phyloP scores from a whole-genome alignment of 2,113 vertebrate species.

The Bubo blakistoni region DNA sequence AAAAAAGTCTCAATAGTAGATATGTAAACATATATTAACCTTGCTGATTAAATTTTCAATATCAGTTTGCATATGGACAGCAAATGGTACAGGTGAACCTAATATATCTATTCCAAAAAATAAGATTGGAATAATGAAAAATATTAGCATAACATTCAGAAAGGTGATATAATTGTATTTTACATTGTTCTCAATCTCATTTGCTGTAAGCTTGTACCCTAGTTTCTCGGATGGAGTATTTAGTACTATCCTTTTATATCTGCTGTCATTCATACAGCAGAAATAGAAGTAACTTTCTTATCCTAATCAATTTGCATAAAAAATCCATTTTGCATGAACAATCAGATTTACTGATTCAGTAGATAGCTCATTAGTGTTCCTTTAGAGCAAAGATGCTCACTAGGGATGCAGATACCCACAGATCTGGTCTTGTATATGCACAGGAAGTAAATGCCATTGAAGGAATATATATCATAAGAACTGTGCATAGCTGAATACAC shows the following conservation, averaged over 20 bases:
- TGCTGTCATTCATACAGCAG: conserved; percentile 15
- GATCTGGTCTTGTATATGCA: background rate
- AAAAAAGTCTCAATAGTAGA: background rate
- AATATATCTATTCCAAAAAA: background rate
- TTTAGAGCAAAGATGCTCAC: conserved; percentile 37
- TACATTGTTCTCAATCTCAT: background rate
- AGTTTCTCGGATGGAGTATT: background rate
- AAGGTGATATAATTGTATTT: background rate
- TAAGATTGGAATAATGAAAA: background rate
- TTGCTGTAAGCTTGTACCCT: background rate
- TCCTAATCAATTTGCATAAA: conserved; percentile 45
- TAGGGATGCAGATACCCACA: background rate
- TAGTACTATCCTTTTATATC: background rate
- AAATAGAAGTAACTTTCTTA: conserved; percentile 33
- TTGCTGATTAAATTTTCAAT: background rate
- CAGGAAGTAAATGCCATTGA: conserved; percentile 11
- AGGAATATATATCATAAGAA: background rate
- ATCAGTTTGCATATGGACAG: background rate
- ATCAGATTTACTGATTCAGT: conserved; percentile 52
- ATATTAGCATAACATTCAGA: background rate
- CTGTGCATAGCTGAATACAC: background rate
- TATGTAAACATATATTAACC: background rate
- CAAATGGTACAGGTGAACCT: background rate
- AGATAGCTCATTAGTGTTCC: background rate
- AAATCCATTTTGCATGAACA: conserved; percentile 48